Base-by-base conservation (phyloP, 2,113 vertebrate species). In the Hiodon tergisus region DNA sequence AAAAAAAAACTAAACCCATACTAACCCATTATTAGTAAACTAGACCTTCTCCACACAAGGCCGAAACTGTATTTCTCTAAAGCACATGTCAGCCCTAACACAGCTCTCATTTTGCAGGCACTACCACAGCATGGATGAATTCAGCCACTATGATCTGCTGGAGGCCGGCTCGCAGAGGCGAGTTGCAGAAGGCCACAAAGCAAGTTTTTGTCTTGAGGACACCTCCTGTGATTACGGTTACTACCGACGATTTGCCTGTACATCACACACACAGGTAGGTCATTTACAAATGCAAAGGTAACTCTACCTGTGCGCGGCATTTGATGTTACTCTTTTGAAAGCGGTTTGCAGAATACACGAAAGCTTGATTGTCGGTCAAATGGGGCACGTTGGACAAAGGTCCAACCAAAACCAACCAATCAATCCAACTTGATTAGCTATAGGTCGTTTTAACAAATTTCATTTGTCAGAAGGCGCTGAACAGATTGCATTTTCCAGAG, bases 51-150 rank as follows among this genome's bases (percentile, higher is more conserved):
- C 9, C 9, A 6, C 58, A 59, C 58, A 59, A 9, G 14, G 9
- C 14, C 14, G 0, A 59, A 59, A 59, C 14, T 8, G 7, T 59
- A 4, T 59, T 59, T 59, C 4, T 9, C 3, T 3, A 5, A 59
- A 59, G 14, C 14, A 11, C 14, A 6, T 63, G 13, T 7, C 3
- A 9, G 5, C 60, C 54, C 46, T 63, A 3, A 16, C 16, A 31
- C 31, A 31, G 31, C 31, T 47, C 63, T 55, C 81, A 60, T 67
- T 77, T 78, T 16, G 81, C 82, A 99, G 97, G 81, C 97, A 99
- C 87, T 99, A 94, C 79, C 96, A 99, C 89, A 99, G 97, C 85
- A 99, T 99, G 96, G 94, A 97, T 57, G 94, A 98, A 84, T 98
- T 99, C 86, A 96, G 95, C 78, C 93, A 96, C 82, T 99, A 99